Evolutionary conservation across 2,888 invertebrate genomes (phyloP).

Genomic region (Drosophila nr. perissopoda): DNA sequence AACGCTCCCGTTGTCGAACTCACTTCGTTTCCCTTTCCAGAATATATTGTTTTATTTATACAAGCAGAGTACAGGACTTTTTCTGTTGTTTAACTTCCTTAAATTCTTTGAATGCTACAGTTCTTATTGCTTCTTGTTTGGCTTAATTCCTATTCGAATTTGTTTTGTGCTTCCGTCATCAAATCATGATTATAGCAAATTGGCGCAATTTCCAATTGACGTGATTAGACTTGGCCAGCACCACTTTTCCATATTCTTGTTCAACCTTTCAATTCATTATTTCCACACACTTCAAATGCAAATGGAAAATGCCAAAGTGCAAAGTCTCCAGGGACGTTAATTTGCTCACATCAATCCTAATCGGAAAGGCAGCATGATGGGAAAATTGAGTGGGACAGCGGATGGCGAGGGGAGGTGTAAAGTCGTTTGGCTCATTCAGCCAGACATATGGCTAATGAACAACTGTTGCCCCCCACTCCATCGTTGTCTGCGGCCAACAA

Average conservation of each 20-base stretch:
- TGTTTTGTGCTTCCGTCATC: background rate
- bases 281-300: slow-evolving; percentile 20
- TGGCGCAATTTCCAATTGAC: slow-evolving; percentile 22
- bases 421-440: slow-evolving; percentile 17
- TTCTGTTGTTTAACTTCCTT: background rate
- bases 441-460: slow-evolving; percentile 58
- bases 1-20: background rate
- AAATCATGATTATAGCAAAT: slow-evolving; percentile 5
- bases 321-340: slow-evolving; percentile 50
- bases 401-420: background rate
- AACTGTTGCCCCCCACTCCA: slow-evolving; percentile 14
- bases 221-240: slow-evolving; percentile 21
- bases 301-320: slow-evolving; percentile 25
- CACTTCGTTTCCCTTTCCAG: background rate
- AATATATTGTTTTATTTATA: background rate
- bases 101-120: background rate
- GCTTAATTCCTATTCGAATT: background rate
- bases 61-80: accelerated
- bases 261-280: slow-evolving; percentile 11
- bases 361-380: slow-evolving; percentile 43
- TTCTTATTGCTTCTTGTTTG: background rate
- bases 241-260: background rate
- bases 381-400: background rate
- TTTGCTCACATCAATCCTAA: slow-evolving; percentile 70
- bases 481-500: slow-evolving; percentile 61